Base-by-base conservation (phyloP, 2,888 invertebrate genomes). In the Periphyllus acericola region DNA sequence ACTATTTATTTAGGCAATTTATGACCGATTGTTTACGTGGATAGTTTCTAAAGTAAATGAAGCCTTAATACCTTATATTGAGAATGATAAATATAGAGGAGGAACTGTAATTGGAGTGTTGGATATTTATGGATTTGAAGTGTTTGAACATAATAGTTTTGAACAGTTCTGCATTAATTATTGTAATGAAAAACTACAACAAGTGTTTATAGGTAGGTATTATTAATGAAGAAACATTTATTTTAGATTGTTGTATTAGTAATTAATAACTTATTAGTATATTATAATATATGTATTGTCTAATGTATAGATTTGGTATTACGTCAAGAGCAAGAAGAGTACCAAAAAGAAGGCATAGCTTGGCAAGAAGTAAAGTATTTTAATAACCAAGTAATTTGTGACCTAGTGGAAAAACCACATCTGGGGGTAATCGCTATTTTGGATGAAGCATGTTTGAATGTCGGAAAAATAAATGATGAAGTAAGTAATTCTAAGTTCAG, bases 81-180 rank as follows among this genome's bases (percentile, higher is more conserved):
- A 92, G 90, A 94, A 95, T 91, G 94, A 94, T 91, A 95, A 94
- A 91, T 90, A 89, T 36, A 88, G 89, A 85, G 89, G 90, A 82
- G 90, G 90, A 8, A 96, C 96, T 0, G 94, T 98, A 74, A 98
- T 98, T 91, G 99, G 99, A 19, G 99, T 99, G 9, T 93, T 99
- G 82, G 99, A 99, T 91, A 99, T 99, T 91, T 99, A 99, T 92
- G 99, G 99, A 34, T 99, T 99, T 92, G 99, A 99, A 93, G 98
- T 99, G 90, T 98, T 99, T 92, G 98, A 98, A 90, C 94, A 94
- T 52, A 99, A 99, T 92, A 98, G 97, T 92, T 98, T 99, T 92
- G 99, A 99, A 92, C 99, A 99, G 93, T 98, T 99, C 92, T 99
- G 99, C 92, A 99, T 99, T 91, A 99, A 99, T 92, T 99, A 99